These are phyloP conservation scores for Prionailurus bengalensis DNA, from an alignment of 2,113 vertebrate genomes.

Conservation along the genomic window DNA sequence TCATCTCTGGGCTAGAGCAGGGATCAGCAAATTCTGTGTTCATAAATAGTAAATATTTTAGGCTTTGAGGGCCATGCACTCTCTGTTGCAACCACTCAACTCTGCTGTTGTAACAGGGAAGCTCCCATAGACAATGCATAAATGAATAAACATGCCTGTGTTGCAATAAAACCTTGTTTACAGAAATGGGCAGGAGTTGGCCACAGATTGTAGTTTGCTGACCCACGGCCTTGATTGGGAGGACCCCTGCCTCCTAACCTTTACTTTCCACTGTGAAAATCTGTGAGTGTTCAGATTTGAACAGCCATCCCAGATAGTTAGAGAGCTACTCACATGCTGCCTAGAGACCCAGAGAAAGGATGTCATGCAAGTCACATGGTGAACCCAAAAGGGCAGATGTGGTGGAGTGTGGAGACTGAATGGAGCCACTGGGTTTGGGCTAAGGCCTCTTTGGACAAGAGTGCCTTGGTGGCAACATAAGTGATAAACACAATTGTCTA, in stretches of 20 bases:
- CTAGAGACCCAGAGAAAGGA: not conserved
- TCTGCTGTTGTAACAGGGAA: not conserved
- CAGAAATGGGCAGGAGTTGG: not conserved
- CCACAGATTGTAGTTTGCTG: not conserved
- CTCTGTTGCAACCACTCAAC: not conserved
- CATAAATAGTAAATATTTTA: not conserved
- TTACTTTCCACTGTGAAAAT: not conserved
- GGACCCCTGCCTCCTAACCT: not conserved
- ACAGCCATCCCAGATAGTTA: not conserved
- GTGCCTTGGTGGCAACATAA: not conserved
- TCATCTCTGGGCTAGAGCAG: not conserved
- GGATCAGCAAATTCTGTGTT: not conserved
- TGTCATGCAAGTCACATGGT: fast-evolving
- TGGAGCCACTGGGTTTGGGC: not conserved
- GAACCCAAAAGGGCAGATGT: no score
- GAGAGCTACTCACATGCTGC: not conserved
- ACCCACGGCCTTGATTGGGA: not conserved
- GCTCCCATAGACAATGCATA: no score
- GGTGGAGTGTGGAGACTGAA: not conserved
- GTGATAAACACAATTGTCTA: not conserved
- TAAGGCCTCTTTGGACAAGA: not conserved
- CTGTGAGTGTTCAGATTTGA: not conserved
- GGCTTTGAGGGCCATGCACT: not conserved
- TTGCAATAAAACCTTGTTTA: fast-evolving
- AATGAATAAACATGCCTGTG: fast-evolving